Evolutionary conservation across 2,888 invertebrate genomes (phyloP).

Genomic region (Sarcophaga caerulescens): DNA sequence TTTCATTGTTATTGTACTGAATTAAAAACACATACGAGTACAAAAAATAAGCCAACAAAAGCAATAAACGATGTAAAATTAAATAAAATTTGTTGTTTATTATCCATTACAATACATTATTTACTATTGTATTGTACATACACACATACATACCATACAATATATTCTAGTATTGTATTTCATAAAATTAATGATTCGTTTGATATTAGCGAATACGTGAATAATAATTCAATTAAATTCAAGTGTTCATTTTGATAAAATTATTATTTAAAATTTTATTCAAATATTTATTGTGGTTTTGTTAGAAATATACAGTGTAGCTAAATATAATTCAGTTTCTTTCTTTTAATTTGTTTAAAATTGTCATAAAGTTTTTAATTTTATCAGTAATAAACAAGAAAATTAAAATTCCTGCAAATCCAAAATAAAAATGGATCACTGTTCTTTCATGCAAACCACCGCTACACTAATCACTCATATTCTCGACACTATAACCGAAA

Average conservation of each 20-base stretch:
- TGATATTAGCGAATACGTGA: constrained; percentile 12
- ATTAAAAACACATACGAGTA: not conserved
- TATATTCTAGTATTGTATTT: constrained; percentile 27
- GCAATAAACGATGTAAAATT: constrained; percentile 14
- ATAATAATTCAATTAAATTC: constrained; percentile 32
- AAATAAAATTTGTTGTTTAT: constrained; percentile 33
- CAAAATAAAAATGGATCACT: no score
- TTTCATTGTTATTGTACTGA: not conserved
- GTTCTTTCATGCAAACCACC: no score
- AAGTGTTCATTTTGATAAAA: not conserved
- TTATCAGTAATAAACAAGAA: no score
- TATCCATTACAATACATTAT: constrained; percentile 1
- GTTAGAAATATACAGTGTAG: no score
- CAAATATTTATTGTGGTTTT: no score
- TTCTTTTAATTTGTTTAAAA: no score
- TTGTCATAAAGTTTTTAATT: no score
- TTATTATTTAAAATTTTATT: not conserved
- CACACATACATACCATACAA: no score
- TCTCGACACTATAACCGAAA: no score
- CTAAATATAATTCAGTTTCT: no score
- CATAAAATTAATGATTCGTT: constrained; percentile 45
- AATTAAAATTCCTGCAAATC: no score
- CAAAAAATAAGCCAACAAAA: not conserved
- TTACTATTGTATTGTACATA: not conserved
- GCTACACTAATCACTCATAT: no score